These are phyloP conservation scores for Atta colombica DNA, from an alignment of 1,140 invertebrate species.

Conservation along the genomic window DNA sequence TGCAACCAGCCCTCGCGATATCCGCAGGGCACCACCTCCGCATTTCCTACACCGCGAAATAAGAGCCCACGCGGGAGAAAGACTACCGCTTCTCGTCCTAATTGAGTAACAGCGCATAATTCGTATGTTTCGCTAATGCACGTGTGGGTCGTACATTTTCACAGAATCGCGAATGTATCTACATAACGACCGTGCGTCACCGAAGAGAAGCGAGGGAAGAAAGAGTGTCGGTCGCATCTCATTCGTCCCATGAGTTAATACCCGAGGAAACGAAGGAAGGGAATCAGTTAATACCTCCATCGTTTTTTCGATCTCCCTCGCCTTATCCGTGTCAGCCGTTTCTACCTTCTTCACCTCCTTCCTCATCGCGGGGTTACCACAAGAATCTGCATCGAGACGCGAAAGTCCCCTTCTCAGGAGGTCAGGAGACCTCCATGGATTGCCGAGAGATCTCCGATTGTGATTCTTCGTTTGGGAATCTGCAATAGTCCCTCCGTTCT, in stretches of 20 bases:
- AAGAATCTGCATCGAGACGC: slow-evolving; percentile 67
- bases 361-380: slow-evolving; percentile 8
- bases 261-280: slow-evolving; percentile 47
- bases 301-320: neutral
- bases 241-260: slow-evolving; percentile 70
- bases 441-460: slow-evolving; percentile 70
- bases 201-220: slow-evolving; percentile 57
- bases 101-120: slow-evolving; percentile 73
- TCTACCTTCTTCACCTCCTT: slow-evolving; percentile 4
- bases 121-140: slow-evolving; percentile 33
- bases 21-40: slow-evolving; percentile 1
- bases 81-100: slow-evolving; percentile 59
- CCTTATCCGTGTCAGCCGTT: neutral
- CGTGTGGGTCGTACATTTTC: neutral
- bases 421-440: slow-evolving; percentile 65
- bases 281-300: neutral
- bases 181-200: slow-evolving; percentile 59
- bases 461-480: slow-evolving; percentile 64
- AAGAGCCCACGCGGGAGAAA: neutral
- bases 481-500: slow-evolving; percentile 52
- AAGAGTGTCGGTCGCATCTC: slow-evolving; percentile 23
- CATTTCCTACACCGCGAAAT: slow-evolving; percentile 21
- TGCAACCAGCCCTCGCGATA: slow-evolving; percentile 29
- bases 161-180: slow-evolving; percentile 56
- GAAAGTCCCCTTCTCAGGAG: slow-evolving; percentile 60